Evolutionary conservation across 2,113 vertebrate species (phyloP).

Genomic region (Desmodus rotundus): DNA sequence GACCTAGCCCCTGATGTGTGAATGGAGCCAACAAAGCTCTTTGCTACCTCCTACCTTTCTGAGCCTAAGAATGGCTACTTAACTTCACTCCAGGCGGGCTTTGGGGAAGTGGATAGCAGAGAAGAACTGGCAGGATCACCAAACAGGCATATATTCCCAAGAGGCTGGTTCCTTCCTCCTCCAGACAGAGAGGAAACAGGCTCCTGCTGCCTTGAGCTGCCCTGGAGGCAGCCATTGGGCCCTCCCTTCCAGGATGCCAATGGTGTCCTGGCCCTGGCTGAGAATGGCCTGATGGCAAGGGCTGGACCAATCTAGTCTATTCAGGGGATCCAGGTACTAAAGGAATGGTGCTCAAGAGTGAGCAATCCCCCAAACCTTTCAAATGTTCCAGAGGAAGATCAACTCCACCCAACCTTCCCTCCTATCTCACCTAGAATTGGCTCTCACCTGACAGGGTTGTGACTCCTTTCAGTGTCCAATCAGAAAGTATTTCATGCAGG

Average conservation of each 20-base stretch:
- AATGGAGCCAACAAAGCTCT: background rate
- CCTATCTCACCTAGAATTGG: fast-evolving
- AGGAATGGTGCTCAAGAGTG: background rate
- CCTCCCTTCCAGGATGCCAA: background rate
- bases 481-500: background rate
- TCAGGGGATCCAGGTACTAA: too few relatives aligned
- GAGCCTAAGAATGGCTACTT: background rate
- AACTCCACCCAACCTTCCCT: too few relatives aligned
- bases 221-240: background rate
- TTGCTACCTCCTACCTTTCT: background rate
- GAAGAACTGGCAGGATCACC: background rate
- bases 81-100: background rate
- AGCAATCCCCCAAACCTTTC: background rate
- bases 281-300: background rate
- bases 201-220: background rate
- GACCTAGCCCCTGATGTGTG: fast-evolving
- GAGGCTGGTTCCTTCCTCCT: too few relatives aligned
- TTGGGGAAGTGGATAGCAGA: background rate
- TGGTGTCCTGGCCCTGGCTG: background rate
- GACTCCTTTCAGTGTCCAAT: too few relatives aligned
- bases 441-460: background rate
- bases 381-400: background rate
- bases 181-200: background rate
- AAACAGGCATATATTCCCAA: too few relatives aligned
- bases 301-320: background rate